A percentile compares a stretch with the other conserved stretches of the same genome.
These are phyloP conservation scores for Sesamia inferens DNA, from an alignment of 2,888 invertebrate genomes.

Conservation along the genomic window DNA sequence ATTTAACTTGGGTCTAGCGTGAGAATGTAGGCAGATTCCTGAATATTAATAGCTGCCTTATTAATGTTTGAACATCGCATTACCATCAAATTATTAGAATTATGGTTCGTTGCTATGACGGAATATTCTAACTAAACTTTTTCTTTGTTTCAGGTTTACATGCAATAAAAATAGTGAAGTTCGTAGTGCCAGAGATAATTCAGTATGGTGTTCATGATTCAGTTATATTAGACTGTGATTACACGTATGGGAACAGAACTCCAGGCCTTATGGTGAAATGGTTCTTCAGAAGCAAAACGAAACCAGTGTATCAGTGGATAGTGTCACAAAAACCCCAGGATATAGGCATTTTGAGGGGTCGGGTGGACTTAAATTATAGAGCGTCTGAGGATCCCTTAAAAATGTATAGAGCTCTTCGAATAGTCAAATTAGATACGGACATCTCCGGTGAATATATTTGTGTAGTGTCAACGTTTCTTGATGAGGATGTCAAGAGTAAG, in stretches of 20 bases:
- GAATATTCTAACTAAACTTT: slow-evolving; percentile 41
- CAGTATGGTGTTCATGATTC: slow-evolving; percentile 91
- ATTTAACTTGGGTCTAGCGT: slow-evolving; percentile 34
- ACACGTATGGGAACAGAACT: slow-evolving; percentile 91
- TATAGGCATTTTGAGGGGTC: slow-evolving; percentile 88
- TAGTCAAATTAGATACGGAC: slow-evolving; percentile 93
- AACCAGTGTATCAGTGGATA: slow-evolving; percentile 95
- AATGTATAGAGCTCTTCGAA: slow-evolving; percentile 93
- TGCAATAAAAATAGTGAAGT: slow-evolving; percentile 91
- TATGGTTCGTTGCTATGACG: slow-evolving; percentile 29
- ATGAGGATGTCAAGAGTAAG: slow-evolving; percentile 92
- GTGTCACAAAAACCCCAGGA: slow-evolving; percentile 92
- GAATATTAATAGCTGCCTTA: slow-evolving; percentile 53
- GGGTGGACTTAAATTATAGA: slow-evolving; percentile 91
- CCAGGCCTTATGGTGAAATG: slow-evolving; percentile 94
- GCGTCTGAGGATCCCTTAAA: slow-evolving; percentile 92
- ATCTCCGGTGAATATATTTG: slow-evolving; percentile 94
- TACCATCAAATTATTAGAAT: slow-evolving; percentile 47
- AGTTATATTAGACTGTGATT: slow-evolving; percentile 94
- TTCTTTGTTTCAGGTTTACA: slow-evolving; percentile 88
- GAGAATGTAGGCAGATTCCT: slow-evolving; percentile 51
- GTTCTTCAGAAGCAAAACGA: slow-evolving; percentile 92
- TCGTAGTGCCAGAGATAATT: slow-evolving; percentile 91
- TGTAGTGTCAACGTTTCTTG: slow-evolving; percentile 92
- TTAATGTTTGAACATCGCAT: slow-evolving; percentile 47